Conservation (phyloP, 2,888 invertebrate species). For the Hyppa rectilinea region DNA sequence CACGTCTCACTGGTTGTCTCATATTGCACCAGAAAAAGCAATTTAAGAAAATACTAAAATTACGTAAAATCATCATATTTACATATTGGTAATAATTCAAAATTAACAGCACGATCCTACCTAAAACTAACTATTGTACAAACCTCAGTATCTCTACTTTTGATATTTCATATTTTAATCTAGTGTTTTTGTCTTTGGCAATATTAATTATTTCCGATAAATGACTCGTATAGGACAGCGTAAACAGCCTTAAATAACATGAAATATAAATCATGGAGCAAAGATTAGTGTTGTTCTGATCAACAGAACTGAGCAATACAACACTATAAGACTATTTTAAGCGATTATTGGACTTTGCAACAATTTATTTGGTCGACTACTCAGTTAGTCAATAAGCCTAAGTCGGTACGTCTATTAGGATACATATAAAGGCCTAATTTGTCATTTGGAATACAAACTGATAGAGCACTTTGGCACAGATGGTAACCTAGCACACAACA, state of each 20-base stretch:
- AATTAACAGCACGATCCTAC: slow-evolving; percentile 70
- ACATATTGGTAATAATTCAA: slow-evolving; percentile 67
- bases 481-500: slow-evolving; percentile 76
- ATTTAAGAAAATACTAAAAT: slow-evolving; percentile 60
- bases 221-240: slow-evolving; percentile 65
- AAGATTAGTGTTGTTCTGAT: slow-evolving; percentile 50
- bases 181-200: slow-evolving; percentile 80
- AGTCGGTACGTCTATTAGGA: slow-evolving; percentile 42
- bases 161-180: slow-evolving; percentile 70
- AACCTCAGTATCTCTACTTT: slow-evolving; percentile 75
- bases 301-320: slow-evolving; percentile 51
- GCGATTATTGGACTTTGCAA: slow-evolving; percentile 47
- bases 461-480: slow-evolving; percentile 80
- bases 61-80: slow-evolving; percentile 67
- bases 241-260: slow-evolving; percentile 66
- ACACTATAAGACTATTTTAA: slow-evolving; percentile 48
- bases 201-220: slow-evolving; percentile 72
- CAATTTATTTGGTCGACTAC: slow-evolving; percentile 49
- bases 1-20: slow-evolving; percentile 54
- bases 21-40: slow-evolving; percentile 65
- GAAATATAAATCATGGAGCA: slow-evolving; percentile 62
- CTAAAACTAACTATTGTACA: slow-evolving; percentile 79
- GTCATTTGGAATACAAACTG: slow-evolving; percentile 60
- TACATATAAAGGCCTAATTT: slow-evolving; percentile 64
- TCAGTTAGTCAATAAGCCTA: slow-evolving; percentile 43